A percentile compares a stretch with the other conserved stretches of the same genome.
Conservation (phyloP, 2,113 vertebrate species). For the Ictalurus furcatus region DNA sequence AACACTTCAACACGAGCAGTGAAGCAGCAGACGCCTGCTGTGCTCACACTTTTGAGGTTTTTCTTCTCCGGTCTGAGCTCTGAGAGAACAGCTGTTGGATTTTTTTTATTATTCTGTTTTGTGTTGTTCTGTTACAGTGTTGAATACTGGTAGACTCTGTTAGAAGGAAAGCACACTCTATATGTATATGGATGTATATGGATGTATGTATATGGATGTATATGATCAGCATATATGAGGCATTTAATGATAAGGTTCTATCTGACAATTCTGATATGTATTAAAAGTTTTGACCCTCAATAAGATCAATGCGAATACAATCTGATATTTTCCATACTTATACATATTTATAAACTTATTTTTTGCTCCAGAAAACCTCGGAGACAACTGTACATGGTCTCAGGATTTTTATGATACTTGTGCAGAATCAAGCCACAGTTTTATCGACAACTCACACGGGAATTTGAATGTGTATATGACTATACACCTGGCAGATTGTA, state of each 20-base stretch:
- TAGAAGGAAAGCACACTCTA: not conserved
- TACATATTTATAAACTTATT: not conserved
- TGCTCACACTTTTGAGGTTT: conserved; percentile 7
- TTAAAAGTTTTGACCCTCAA: not conserved
- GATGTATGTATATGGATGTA: too few species aligned
- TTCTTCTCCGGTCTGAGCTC: not conserved
- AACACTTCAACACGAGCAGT: not conserved
- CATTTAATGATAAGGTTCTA: not conserved
- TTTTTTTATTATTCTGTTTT: not conserved
- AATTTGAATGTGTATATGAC: not conserved
- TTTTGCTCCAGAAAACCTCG: not conserved
- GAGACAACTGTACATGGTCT: not conserved
- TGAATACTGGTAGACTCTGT: not conserved
- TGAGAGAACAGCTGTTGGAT: conserved; percentile 6
- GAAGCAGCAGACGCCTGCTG: not conserved
- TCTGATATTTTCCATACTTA: not conserved
- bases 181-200: not conserved
- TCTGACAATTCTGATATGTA: not conserved
- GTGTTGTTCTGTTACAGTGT: not conserved
- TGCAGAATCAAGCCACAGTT: not conserved
- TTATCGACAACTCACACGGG: not conserved
- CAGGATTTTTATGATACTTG: not conserved
- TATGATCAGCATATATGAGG: not conserved
- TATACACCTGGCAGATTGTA: not conserved
- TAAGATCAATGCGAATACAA: not conserved